These are phyloP conservation scores for Echiichthys vipera DNA, from an alignment of 2,797 vertebrate species.

Conservation along the genomic window DNA sequence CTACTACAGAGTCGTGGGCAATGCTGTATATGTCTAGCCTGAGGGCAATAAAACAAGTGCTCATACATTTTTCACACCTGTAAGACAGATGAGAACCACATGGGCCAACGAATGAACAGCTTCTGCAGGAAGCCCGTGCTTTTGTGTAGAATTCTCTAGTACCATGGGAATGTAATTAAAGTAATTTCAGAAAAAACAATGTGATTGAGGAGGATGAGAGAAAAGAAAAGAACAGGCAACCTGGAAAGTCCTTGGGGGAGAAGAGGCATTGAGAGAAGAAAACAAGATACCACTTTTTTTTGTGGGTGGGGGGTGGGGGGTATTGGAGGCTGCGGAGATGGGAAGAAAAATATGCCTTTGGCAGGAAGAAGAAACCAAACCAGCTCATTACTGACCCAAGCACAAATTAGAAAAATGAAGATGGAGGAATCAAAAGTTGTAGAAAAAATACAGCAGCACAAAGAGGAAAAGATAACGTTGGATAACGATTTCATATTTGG, in stretches of 20 bases:
- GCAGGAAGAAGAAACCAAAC: slow-evolving; percentile 64
- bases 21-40: slow-evolving; percentile 73
- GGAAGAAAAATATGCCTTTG: slow-evolving; percentile 65
- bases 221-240: slow-evolving; percentile 40
- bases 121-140: slow-evolving; percentile 14
- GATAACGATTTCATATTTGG: slow-evolving; percentile 32
- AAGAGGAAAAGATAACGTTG: slow-evolving; percentile 3
- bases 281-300: slow-evolving; percentile 56
- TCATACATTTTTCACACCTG: slow-evolving; percentile 78
- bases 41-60: slow-evolving; percentile 62
- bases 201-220: slow-evolving; percentile 1
- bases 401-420: slow-evolving; percentile 27
- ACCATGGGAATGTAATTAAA: slow-evolving; percentile 43
- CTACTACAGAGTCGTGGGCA: slow-evolving; percentile 56
- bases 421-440: slow-evolving; percentile 46
- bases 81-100: slow-evolving; percentile 72
- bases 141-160: slow-evolving; percentile 16
- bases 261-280: slow-evolving; percentile 46
- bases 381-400: slow-evolving; percentile 77
- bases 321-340: slow-evolving; percentile 46
- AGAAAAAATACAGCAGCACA: slow-evolving; percentile 40
- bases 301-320: too few species aligned
- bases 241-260: slow-evolving; percentile 44
- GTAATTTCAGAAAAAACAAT: slow-evolving; percentile 17
- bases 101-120: slow-evolving; percentile 37